Evolutionary conservation across 2,113 vertebrate genomes (phyloP), one percentile per base, ranked within the genome.

Genomic region (Tragelaphus imberbis): DNA sequence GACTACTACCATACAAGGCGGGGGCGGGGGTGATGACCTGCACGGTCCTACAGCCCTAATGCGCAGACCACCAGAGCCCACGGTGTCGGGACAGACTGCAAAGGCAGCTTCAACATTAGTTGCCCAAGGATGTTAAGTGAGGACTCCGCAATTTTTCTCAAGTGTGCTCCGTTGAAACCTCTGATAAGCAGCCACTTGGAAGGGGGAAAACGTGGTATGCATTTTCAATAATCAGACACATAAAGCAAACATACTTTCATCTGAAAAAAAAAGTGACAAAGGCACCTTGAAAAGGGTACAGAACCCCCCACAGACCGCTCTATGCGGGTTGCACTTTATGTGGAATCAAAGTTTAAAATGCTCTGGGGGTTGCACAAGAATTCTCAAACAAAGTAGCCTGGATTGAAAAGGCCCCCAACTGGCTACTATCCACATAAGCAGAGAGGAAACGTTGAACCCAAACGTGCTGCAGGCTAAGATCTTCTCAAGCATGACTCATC

Each of bases 11-110:
- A 1, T 95, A 44, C 98, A 95, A 36, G 98, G 94, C 94, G 61
- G 84, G 49, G 82, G 89, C n/a, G 63, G 7, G 14, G 58, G 61
- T 2, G 28, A 40, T 44, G 0, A 86, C 40, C 97, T 95, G 97
- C 98, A 97, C 47, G 91, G 98, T 94, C 97, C 97, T 96, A 97
- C 97, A 98, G 98, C 96, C 94, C 82, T 97, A 96, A 97, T 17
- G 12, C 82, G 92, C 94, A 97, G 97, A 97, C 98, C 97, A 96
- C 98, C 93, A 98, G 97, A 98, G 98, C 98, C 96, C 97, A 97
- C 94, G 96, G 97, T n/a, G 86, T 6, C 97, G 97, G 97, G 97
- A 93, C 88, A 81, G 88, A 94, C 77, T 11, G 51, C 79, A 97
- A 98, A 97, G 97, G 97, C 95, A 97, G 77, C 97, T 97, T 97